phyloP scores from a whole-genome alignment of 1,140 invertebrate species.

The Mactra quadrangularis region DNA sequence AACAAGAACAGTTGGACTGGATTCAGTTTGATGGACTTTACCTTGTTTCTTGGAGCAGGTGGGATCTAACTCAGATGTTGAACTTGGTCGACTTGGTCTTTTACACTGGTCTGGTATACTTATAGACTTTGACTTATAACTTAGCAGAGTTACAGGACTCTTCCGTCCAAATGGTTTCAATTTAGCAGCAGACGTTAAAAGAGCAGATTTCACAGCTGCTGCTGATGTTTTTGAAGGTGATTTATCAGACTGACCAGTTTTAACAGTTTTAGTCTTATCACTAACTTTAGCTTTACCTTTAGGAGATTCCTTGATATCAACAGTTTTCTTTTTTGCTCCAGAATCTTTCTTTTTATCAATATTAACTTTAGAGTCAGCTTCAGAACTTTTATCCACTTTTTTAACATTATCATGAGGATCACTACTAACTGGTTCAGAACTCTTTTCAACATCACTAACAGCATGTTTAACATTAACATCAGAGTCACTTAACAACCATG shows the following conservation, averaged over 20 bases:
- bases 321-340: too few species aligned
- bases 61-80: conserved; percentile 1
- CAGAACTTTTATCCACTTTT: too few species aligned
- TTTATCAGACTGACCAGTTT: conserved; percentile 23
- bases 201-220: conserved; percentile 42
- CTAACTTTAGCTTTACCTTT: conserved; percentile 15
- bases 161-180: conserved; percentile 39
- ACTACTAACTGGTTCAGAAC: too few species aligned
- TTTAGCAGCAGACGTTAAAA: conserved; percentile 55
- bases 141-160: conserved; percentile 44
- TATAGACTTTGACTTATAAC: conserved; percentile 54
- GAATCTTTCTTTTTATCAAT: too few species aligned
- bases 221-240: conserved; percentile 12
- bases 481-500: too few species aligned
- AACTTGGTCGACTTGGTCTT: conserved; percentile 7
- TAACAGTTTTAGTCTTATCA: background rate
- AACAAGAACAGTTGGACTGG: conserved; percentile 49
- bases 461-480: too few species aligned
- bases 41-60: background rate
- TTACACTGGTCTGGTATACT: conserved; percentile 43
- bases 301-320: background rate
- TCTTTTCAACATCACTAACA: too few species aligned
- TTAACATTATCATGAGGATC: too few species aligned
- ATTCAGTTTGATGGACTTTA: conserved; percentile 49
- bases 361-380: too few species aligned